phyloP scores from a whole-genome alignment of 2,888 invertebrate species.

The Dorcus hopei region DNA sequence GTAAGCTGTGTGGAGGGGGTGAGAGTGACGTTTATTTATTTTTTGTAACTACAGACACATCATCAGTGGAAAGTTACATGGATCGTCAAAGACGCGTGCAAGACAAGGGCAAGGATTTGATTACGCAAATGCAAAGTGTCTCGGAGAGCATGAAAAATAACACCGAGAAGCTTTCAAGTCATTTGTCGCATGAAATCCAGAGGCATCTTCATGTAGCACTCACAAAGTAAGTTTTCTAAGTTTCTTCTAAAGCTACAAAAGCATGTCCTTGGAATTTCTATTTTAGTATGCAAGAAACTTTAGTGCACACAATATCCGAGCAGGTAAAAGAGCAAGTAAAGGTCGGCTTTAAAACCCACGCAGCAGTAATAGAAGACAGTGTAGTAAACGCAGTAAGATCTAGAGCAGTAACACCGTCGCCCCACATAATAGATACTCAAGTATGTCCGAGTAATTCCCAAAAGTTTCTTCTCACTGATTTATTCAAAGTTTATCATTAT shows the following conservation, averaged over 20 bases:
- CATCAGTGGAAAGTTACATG: conserved; percentile 48
- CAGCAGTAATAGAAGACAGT: conserved; percentile 57
- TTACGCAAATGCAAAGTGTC: conserved; percentile 46
- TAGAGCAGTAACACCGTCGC: conserved; percentile 72
- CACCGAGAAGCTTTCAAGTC: conserved; percentile 41
- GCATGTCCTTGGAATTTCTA: not conserved
- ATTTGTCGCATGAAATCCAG: conserved; percentile 42
- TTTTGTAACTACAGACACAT: conserved; percentile 38
- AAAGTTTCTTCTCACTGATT: not conserved
- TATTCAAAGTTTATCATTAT: not conserved
- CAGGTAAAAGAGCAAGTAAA: conserved; percentile 49
- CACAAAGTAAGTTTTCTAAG: conserved; percentile 43
- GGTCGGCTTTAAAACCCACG: conserved; percentile 58
- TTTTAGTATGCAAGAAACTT: conserved; percentile 46
- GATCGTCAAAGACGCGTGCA: conserved; percentile 46
- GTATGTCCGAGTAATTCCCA: conserved; percentile 36
- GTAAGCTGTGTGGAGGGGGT: conserved; percentile 55
- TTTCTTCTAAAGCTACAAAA: not conserved
- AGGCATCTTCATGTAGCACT: conserved; percentile 43
- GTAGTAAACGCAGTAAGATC: conserved; percentile 63
- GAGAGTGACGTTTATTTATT: not conserved
- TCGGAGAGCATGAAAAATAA: conserved; percentile 44
- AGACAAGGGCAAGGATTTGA: conserved; percentile 48
- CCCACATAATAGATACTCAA: conserved; percentile 56
- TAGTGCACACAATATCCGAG: conserved; percentile 43